A percentile compares a stretch with the other conserved stretches of the same genome.
Evolutionary conservation across 2,888 invertebrate species (phyloP).

Genomic region (Urechis unicinctus): DNA sequence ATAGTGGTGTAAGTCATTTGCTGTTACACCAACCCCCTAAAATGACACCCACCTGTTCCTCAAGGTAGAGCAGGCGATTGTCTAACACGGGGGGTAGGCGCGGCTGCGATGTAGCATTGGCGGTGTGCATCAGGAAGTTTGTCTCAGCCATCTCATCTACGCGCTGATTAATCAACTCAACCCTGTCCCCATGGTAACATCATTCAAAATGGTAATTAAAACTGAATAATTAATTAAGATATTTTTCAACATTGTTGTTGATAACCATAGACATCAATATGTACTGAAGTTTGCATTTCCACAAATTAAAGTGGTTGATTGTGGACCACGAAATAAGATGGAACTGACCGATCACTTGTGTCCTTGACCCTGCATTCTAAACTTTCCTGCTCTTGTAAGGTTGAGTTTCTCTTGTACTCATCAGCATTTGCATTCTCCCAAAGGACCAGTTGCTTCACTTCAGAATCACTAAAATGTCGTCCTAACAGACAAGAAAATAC

Average conservation of each 20-base stretch:
- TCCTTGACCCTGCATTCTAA: constrained; percentile 31
- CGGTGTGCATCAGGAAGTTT: constrained; percentile 8
- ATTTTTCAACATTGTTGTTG: too few relatives aligned
- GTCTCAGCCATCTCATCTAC: constrained; percentile 24
- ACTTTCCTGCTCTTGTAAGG: constrained; percentile 26
- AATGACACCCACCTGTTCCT: constrained; percentile 35
- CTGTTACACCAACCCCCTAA: too few relatives aligned
- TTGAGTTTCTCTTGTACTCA: constrained; percentile 35
- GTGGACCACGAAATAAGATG: too few relatives aligned
- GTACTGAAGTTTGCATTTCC: too few relatives aligned
- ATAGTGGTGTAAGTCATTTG: not conserved
- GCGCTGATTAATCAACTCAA: constrained; percentile 21
- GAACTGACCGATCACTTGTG: constrained; percentile 28
- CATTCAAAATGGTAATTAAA: too few relatives aligned
- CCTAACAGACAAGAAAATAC: not conserved
- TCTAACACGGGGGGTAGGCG: constrained; percentile 28
- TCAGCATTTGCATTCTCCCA: constrained; percentile 49
- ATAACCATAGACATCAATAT: too few relatives aligned
- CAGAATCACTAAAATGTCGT: constrained; percentile 7
- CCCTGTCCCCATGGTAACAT: too few relatives aligned
- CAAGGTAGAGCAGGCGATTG: constrained; percentile 27
- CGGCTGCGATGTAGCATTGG: not conserved
- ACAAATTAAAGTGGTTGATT: too few relatives aligned
- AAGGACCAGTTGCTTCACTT: constrained; percentile 35
- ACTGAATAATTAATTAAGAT: too few relatives aligned